Conservation (phyloP, 2,113 vertebrate genomes). For the Misgurnus mizolepis region DNA sequence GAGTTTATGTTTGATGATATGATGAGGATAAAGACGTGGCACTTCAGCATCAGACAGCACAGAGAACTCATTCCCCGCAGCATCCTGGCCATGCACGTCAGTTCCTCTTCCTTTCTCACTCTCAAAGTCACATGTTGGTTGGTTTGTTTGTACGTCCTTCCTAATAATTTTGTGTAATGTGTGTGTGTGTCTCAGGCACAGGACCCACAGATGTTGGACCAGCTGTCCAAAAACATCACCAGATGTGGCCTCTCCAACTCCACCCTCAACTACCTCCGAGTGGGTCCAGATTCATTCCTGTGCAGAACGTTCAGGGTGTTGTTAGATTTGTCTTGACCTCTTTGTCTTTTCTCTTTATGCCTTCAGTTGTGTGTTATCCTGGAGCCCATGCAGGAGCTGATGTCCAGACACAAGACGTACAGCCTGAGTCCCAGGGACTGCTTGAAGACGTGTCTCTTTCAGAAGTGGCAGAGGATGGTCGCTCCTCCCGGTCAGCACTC, state of each 20-base stretch:
- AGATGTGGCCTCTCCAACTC: slow-evolving; percentile 98
- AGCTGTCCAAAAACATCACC: slow-evolving; percentile 99
- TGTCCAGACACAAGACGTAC: slow-evolving; percentile 99
- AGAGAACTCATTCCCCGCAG: slow-evolving; percentile 96
- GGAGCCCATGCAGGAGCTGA: slow-evolving; percentile 99
- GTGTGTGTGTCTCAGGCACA: slow-evolving; percentile 70
- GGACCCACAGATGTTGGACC: slow-evolving; percentile 99
- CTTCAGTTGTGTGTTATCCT: slow-evolving; percentile 95
- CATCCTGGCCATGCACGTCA: slow-evolving; percentile 98
- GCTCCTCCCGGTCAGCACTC: slow-evolving; percentile 86
- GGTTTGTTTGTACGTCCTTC: too few species aligned
- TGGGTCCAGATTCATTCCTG: slow-evolving; percentile 67
- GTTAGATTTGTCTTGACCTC: background rate
- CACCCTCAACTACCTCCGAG: slow-evolving; percentile 99
- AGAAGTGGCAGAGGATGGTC: slow-evolving; percentile 99
- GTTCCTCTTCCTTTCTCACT: slow-evolving; percentile 45
- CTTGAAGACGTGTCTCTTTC: slow-evolving; percentile 99
- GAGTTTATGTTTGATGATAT: slow-evolving; percentile 99
- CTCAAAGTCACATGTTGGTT: background rate
- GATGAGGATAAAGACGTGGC: slow-evolving; percentile 99
- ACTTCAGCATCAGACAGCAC: slow-evolving; percentile 99
- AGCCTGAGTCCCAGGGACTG: slow-evolving; percentile 98
- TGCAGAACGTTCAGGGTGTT: background rate
- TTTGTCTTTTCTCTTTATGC: background rate
- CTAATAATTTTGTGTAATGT: background rate